Evolutionary conservation across 2,797 vertebrate genomes (phyloP).

Genomic region (Pachyuromys duprasi): DNA sequence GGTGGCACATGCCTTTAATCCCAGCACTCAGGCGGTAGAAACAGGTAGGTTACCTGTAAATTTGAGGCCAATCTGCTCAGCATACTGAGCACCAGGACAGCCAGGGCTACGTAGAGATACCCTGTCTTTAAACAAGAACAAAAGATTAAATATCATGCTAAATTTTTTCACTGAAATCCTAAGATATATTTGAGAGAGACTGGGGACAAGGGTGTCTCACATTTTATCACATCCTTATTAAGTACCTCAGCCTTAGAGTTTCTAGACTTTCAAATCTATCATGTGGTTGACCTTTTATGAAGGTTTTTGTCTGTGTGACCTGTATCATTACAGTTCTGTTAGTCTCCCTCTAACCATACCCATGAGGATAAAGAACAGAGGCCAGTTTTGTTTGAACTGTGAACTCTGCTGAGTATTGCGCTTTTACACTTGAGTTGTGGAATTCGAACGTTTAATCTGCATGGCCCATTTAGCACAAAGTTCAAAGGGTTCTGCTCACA

Average conservation of each 20-base stretch:
- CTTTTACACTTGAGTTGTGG: background rate
- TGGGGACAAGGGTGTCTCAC: background rate
- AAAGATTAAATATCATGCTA: background rate
- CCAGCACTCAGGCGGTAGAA: background rate
- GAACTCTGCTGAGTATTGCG: background rate
- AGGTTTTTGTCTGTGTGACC: background rate
- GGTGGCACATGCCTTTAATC: background rate
- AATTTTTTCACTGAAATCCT: background rate
- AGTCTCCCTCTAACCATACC: background rate
- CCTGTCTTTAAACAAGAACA: background rate
- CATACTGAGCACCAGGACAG: background rate
- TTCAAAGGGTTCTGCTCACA: accelerated
- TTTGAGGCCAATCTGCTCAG: background rate
- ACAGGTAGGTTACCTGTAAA: background rate
- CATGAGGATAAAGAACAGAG: background rate
- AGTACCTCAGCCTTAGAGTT: background rate
- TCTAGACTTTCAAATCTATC: background rate
- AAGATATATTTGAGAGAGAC: background rate
- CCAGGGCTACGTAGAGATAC: background rate
- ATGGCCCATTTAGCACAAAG: background rate
- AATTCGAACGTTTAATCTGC: accelerated
- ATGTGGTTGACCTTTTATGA: background rate
- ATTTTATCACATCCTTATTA: background rate
- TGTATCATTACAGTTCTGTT: background rate
- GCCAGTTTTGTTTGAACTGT: background rate